Percentiles rank a stretch among this genome's conserved stretches.
phyloP scores from a whole-genome alignment of 2,113 vertebrate species.

The Lophura nycthemera region DNA sequence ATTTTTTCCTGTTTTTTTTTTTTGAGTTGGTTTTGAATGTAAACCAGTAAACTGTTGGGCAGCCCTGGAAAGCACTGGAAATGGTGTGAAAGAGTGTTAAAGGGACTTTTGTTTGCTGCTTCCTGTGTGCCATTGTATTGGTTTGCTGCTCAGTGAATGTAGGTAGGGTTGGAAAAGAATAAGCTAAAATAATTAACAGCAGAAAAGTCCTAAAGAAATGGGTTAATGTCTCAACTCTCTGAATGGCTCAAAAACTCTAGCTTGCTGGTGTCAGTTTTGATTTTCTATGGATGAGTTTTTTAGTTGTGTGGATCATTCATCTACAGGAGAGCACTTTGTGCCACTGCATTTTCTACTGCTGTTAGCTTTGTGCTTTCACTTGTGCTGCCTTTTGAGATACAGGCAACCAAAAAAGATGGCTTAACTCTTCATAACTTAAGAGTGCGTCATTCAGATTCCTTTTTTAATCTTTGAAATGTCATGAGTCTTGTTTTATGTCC shows the following conservation, averaged over 20 bases:
- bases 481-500: neutral
- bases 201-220: neutral
- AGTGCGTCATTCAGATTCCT: neutral
- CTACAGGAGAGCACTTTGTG: neutral
- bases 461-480: neutral
- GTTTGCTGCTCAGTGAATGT: constrained; percentile 32
- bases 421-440: neutral
- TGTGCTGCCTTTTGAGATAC: neutral
- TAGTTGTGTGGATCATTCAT: constrained; percentile 1
- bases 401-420: neutral
- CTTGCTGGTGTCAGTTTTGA: constrained; percentile 15
- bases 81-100: neutral
- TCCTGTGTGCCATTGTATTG: constrained; percentile 53
- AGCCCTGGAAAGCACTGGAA: neutral
- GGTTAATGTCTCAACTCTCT: neutral
- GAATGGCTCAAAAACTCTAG: constrained; percentile 7
- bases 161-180: neutral
- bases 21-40: neutral
- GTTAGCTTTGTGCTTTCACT: neutral
- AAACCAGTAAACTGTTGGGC: neutral
- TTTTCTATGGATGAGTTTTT: constrained; percentile 10
- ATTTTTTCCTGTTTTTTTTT: neutral
- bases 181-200: constrained; percentile 29
- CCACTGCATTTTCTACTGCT: neutral
- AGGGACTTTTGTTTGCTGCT: constrained; percentile 50